Evolutionary conservation across 1,140 invertebrate species (phyloP), one percentile per base, ranked within the genome.

Genomic region (Apis florea): DNA sequence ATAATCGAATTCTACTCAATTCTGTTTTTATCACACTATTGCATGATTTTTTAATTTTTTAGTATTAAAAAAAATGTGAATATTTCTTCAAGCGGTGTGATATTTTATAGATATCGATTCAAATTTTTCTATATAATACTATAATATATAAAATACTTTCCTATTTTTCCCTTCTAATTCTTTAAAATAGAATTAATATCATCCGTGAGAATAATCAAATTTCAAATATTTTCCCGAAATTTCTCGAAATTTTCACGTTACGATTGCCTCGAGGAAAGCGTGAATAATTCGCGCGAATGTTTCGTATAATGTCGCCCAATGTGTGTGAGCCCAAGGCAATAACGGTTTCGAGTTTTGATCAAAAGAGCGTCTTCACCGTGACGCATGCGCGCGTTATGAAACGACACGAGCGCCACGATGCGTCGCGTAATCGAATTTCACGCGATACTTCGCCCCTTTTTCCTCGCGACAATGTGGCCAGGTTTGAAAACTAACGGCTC

Each of bases 271-370:
- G 56, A 54, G 40, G 26, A 6, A 10, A 10, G 31, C 31, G 61
- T 66, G 67, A n/a, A n/a, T n/a, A 49, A 58, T 51, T 15, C 49
- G 40, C 59, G 13, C 68, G 84, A 53, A 13, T 61, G 75, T 70
- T 83, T 83, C 76, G 85, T 74, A 79, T 80, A 81, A 74, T 61
- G 68, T 67, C 75, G 64, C 64, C 69, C n/a, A n/a, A n/a, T n/a
- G n/a, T n/a, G 64, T 73, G 26, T 1, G 17, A 24, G 13, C 15
- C 47, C 51, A 6, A 24, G 67, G 70, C 64, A 75, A 75, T 63
- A 86, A 61, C 40, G 79, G 69, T 66, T 63, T 40, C 73, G 70
- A 86, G 84, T 59, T 78, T 75, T 68, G 85, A 86, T 85, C 85
- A 83, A 86, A 79, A 79, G 80, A 75, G 68, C 80, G 53, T 74